phyloP scores from a whole-genome alignment of 2,888 invertebrate species.

The Platycnemis pennipes region DNA sequence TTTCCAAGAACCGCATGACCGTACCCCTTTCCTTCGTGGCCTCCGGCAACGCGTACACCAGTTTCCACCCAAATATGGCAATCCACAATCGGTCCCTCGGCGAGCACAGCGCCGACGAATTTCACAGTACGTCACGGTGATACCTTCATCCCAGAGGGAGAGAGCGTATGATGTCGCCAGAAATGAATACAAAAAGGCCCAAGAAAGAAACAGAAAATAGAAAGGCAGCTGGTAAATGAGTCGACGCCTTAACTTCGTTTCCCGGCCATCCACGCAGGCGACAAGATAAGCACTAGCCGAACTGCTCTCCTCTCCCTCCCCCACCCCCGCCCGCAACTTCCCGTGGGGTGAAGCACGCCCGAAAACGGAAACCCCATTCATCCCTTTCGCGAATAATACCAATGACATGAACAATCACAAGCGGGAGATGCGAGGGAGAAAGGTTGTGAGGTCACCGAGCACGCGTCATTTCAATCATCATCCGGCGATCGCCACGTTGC shows the following conservation, averaged over 20 bases:
- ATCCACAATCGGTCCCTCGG: no score
- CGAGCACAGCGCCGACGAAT: neutral
- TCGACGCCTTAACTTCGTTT: conserved; percentile 9
- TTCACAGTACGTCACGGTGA: neutral
- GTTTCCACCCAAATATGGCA: no score
- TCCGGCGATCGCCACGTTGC: neutral
- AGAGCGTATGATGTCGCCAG: neutral
- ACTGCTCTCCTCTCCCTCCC: neutral
- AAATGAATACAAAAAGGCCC: neutral
- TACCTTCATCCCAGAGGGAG: neutral
- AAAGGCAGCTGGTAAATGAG: conserved; percentile 23
- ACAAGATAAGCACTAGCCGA: neutral
- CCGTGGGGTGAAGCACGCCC: neutral
- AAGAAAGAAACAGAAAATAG: neutral
- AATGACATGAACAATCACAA: neutral
- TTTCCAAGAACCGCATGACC: no score
- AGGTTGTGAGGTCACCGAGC: neutral
- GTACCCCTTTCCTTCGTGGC: no score
- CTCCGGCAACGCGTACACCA: no score
- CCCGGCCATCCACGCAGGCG: neutral
- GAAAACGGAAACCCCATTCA: neutral
- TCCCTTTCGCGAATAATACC: neutral
- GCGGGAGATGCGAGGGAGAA: neutral
- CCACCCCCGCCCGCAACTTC: neutral
- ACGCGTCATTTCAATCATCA: conserved; percentile 38